These are phyloP conservation scores for Prosopocoilus inquinatus DNA, from an alignment of 2,888 invertebrate genomes.

Conservation along the genomic window DNA sequence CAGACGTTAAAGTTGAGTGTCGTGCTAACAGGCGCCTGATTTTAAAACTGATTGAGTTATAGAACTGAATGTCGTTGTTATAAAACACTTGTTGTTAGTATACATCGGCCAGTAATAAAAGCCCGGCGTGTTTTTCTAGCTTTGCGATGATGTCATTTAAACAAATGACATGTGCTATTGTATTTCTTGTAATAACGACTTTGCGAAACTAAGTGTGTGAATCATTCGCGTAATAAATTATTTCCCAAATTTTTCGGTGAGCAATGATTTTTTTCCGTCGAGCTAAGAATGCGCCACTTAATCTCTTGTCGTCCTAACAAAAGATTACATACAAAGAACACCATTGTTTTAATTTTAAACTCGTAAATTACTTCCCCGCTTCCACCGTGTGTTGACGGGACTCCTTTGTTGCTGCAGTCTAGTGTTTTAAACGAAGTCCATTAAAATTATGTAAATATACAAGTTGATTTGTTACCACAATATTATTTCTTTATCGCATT, in stretches of 20 bases:
- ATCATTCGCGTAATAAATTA: constrained; percentile 8
- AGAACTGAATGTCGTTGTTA: constrained; percentile 22
- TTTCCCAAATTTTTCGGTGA: constrained; percentile 3
- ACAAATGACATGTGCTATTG: constrained; percentile 31
- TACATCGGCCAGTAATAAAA: constrained; percentile 16
- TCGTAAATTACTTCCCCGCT: too few relatives aligned
- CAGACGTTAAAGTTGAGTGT: constrained; percentile 12
- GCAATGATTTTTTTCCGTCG: neutral
- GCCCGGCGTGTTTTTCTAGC: constrained; percentile 3
- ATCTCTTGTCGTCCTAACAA: neutral
- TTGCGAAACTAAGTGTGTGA: constrained; percentile 7
- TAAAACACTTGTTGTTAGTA: constrained; percentile 13
- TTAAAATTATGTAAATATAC: too few relatives aligned
- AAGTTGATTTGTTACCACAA: too few relatives aligned
- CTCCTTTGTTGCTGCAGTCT: too few relatives aligned
- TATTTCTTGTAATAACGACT: constrained; percentile 21
- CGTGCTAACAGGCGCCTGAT: constrained; percentile 28
- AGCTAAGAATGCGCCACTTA: neutral
- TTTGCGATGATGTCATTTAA: constrained; percentile 10
- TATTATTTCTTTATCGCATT: too few relatives aligned
- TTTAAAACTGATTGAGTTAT: constrained; percentile 28
- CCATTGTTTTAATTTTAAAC: too few relatives aligned
- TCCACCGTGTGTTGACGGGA: too few relatives aligned
- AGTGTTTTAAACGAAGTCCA: too few relatives aligned
- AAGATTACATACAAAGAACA: neutral